These are phyloP conservation scores for Dromius quadrimaculatus DNA, from an alignment of 2,888 invertebrate genomes.

Conservation along the genomic window DNA sequence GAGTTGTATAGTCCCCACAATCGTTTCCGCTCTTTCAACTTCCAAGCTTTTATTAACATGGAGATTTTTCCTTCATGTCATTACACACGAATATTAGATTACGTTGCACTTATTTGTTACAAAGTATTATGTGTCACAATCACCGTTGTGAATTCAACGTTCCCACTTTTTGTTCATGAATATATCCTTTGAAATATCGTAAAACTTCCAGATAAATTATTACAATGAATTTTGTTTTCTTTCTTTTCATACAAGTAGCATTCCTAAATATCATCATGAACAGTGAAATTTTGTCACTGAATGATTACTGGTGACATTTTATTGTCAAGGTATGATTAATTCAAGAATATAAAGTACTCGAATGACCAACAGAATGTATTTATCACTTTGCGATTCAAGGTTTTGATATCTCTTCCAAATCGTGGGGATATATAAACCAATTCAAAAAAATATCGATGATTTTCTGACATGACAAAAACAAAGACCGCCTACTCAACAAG, in stretches of 20 bases:
- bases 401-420: too few relatives aligned
- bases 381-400: too few relatives aligned
- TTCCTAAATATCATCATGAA: neutral
- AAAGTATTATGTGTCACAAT: slow-evolving; percentile 41
- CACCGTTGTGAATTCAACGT: neutral
- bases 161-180: slow-evolving; percentile 23
- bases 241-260: neutral
- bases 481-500: too few relatives aligned
- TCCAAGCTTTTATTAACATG: slow-evolving; percentile 43
- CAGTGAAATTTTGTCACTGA: neutral
- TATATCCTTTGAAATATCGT: slow-evolving; percentile 10
- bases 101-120: slow-evolving; percentile 42
- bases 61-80: slow-evolving; percentile 46
- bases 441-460: too few relatives aligned
- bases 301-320: neutral
- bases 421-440: too few relatives aligned
- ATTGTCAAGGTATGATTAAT: neutral
- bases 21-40: neutral
- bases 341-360: neutral
- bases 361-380: too few relatives aligned
- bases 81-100: slow-evolving; percentile 48
- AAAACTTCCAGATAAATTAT: neutral
- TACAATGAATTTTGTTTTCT: neutral
- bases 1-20: slow-evolving; percentile 24
- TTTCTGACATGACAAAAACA: too few relatives aligned